A percentile compares a stretch with the other conserved stretches of the same genome.
These are phyloP conservation scores for Rhogogaster chlorosoma DNA, from an alignment of 2,888 invertebrate species.

Conservation along the genomic window DNA sequence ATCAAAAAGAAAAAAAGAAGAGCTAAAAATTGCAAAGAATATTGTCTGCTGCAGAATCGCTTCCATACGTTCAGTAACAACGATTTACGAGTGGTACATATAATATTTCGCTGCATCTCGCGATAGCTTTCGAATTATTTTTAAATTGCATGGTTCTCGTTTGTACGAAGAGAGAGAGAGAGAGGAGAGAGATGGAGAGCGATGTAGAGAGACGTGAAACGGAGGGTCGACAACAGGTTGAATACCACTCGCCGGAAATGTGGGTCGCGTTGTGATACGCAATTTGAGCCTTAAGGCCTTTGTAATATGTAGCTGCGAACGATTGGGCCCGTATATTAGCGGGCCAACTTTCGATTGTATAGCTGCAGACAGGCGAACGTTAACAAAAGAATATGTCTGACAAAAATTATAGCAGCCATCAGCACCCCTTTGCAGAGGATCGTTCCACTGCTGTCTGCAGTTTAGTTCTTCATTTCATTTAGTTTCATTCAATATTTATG, in stretches of 20 bases:
- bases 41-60: not conserved
- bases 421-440: not conserved
- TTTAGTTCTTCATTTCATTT: not conserved
- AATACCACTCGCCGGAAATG: conserved; percentile 49
- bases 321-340: conserved; percentile 30
- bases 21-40: not conserved
- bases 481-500: not conserved
- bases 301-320: conserved; percentile 7
- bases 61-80: not conserved
- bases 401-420: not conserved
- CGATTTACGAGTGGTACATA: not conserved
- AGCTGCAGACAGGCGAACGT: not conserved
- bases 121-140: conserved; percentile 7
- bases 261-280: conserved; percentile 50
- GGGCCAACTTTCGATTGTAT: conserved; percentile 25
- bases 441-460: not conserved
- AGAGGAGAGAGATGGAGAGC: not conserved
- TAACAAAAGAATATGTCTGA: not conserved
- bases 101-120: not conserved
- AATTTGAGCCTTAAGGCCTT: conserved; percentile 50
- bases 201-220: not conserved
- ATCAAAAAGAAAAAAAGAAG: not conserved
- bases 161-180: not conserved
- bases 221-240: conserved; percentile 45
- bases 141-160: conserved; percentile 8